A percentile compares a stretch with the other conserved stretches of the same genome.
Evolutionary conservation across 2,797 vertebrate genomes (phyloP).

Genomic region (Phataginus tricuspis): DNA sequence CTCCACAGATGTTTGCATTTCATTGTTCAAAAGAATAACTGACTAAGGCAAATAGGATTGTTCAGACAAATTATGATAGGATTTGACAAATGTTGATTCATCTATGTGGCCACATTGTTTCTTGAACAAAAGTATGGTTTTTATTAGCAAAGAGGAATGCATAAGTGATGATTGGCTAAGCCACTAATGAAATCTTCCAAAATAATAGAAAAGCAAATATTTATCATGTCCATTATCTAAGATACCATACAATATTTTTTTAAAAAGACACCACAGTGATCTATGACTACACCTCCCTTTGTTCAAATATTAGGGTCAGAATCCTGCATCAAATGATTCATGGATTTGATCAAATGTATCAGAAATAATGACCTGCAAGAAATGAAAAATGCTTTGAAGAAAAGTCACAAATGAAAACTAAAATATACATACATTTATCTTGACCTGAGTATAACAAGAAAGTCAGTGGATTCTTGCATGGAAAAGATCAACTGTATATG

Average conservation of each 20-base stretch:
- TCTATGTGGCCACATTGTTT: not conserved
- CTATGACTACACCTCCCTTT: not conserved
- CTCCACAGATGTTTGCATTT: not conserved
- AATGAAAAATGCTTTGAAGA: not conserved
- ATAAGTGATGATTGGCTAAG: not conserved
- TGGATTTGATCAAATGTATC: not conserved
- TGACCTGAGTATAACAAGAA: not conserved
- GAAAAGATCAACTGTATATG: not conserved
- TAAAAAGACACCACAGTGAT: not conserved
- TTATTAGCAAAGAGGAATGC: not conserved
- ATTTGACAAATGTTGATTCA: not conserved
- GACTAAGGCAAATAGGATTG: not conserved
- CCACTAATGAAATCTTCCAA: not conserved
- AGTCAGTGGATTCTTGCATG: not conserved
- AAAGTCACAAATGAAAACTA: conserved; percentile 19
- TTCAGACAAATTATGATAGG: not conserved
- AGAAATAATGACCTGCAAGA: conserved; percentile 7
- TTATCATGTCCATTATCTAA: not conserved
- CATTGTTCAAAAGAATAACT: not conserved
- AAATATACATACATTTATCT: not conserved
- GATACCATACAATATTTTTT: not conserved
- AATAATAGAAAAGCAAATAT: not conserved
- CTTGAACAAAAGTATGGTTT: not conserved
- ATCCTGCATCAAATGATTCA: not conserved
- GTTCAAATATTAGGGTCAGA: not conserved